Evolutionary conservation across 2,797 vertebrate species (phyloP).

Genomic region (Muraenolepis orangiensis): DNA sequence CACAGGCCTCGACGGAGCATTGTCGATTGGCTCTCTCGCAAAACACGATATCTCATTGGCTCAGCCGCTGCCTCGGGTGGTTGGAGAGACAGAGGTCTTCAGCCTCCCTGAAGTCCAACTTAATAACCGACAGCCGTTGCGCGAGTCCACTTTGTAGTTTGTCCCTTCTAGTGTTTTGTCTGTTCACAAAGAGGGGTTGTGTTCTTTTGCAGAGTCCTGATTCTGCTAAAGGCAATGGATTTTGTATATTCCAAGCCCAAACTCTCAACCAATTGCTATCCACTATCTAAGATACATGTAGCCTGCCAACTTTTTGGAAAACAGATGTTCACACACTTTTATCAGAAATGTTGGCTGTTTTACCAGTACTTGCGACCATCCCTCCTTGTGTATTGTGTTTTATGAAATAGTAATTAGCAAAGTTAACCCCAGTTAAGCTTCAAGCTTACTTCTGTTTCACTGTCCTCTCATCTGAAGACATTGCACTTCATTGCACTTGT

Average conservation of each 20-base stretch:
- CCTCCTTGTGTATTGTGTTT: not conserved
- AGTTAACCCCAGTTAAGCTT: not conserved
- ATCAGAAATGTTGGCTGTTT: not conserved
- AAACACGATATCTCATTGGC: slow-evolving; percentile 67
- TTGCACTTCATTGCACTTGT: no score
- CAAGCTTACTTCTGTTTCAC: not conserved
- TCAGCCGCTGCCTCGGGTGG: slow-evolving; percentile 56
- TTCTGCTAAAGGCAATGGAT: not conserved
- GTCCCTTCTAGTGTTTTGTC: slow-evolving; percentile 23
- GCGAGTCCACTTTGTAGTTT: slow-evolving; percentile 33
- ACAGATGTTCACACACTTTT: not conserved
- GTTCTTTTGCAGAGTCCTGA: slow-evolving; percentile 13
- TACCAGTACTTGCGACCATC: not conserved
- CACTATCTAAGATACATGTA: not conserved
- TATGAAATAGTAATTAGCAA: not conserved
- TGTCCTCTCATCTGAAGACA: not conserved
- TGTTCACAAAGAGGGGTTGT: slow-evolving; percentile 23
- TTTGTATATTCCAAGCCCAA: not conserved
- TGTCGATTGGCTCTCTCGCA: slow-evolving; percentile 64
- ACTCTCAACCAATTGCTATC: not conserved
- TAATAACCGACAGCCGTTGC: slow-evolving; percentile 48
- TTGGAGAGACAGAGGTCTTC: slow-evolving; percentile 52
- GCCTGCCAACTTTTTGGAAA: not conserved
- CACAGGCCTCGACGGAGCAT: slow-evolving; percentile 56
- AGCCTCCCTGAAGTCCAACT: slow-evolving; percentile 48